Base-by-base conservation (phyloP, 2,888 invertebrate genomes). In the Sturmia bella region DNA sequence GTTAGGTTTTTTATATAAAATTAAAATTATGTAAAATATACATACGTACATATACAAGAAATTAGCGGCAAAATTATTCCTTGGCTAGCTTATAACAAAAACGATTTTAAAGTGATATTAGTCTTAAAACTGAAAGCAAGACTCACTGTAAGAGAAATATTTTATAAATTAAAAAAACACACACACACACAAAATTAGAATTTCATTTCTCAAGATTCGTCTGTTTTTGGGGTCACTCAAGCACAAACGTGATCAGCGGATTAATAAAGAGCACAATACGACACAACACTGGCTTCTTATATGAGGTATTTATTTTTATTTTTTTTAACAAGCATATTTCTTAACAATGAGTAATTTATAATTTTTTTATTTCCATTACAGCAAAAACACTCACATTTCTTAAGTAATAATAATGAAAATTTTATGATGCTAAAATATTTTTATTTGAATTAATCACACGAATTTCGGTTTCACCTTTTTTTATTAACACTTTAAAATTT, bases 371-470 rank as follows among this genome's bases (percentile, higher is more conserved):
- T 41, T 66, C 12, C 45, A 50, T 68, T 21, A 61, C 50, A 54
- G 24, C 39, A 37, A 52, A 64, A 69, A 61, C 76, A 68, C 80
- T 70, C 80, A 80, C 75, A 75, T 64, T 63, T 78, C 69, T 50
- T 27, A 32, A 12, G 37, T 27, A 37, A 48, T n/a, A 15, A 61
- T 12, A 61, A 27, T 27, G 6, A 27, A 27, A 3, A 4, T 27
- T 59, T 66, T 32, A 43, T 64, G n/a, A 7, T 75, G 61, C 43
- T 37, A 48, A 66, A 50, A 32, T 24, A 39, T 68, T 64, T 66
- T 59, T 66, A 32, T 39, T 64, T 70, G 69, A 70, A 52, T 63
- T 64, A 64, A 54, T 76, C 21, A 69, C 41, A 56, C 19, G n/a
- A 68, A 54, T 64, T 64, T 66, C 54, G 19, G 17, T 61, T 68